Evolutionary conservation across 1,140 invertebrate genomes (phyloP), one percentile per base, ranked within the genome.

Genomic region (Trichoplusia ni): DNA sequence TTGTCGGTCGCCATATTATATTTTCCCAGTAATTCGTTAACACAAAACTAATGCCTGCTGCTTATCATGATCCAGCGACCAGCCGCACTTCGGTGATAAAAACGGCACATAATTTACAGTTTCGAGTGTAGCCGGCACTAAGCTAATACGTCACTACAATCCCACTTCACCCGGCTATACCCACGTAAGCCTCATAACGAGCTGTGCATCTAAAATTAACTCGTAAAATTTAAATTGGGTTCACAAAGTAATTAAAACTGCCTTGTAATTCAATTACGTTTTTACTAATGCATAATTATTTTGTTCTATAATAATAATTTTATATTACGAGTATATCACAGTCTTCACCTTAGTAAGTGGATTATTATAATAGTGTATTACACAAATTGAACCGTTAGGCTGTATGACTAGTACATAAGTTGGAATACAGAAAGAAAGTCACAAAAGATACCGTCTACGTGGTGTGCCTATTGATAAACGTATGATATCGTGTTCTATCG

Each of bases 271-370:
- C 77, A 74, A 70, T 77, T 63, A 70, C 75, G 71, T 77, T 85
- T 76, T 83, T 84, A 82, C 81, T 88, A 86, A 84, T 84, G 73
- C 77, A 79, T 84, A 75, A 64, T 64, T 68, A 58, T 66, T 78
- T 64, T 84, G 23, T 81, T 86, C 78, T 86, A 84, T 82, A 77
- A 77, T 82, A 67, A 63, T 67, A 56, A 61, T 53, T 64, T 82
- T 79, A 82, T 74, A 68, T 87, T 86, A 83, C 75, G 81, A 84
- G 81, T 88, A 86, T 89, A 89, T 89, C 86, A 89, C 86, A 89
- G 86, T 88, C 84, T 81, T 86, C 85, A 88, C 83, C 88, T 89
- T 82, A 86, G 75, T 80, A 86, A 86, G 81, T 89, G 82, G 82
- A 77, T 80, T 69, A 71, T 62, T 59, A 63, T 68, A 70, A 35